Conservation (phyloP, 2,888 invertebrate species). For the Machimus rusticus region DNA sequence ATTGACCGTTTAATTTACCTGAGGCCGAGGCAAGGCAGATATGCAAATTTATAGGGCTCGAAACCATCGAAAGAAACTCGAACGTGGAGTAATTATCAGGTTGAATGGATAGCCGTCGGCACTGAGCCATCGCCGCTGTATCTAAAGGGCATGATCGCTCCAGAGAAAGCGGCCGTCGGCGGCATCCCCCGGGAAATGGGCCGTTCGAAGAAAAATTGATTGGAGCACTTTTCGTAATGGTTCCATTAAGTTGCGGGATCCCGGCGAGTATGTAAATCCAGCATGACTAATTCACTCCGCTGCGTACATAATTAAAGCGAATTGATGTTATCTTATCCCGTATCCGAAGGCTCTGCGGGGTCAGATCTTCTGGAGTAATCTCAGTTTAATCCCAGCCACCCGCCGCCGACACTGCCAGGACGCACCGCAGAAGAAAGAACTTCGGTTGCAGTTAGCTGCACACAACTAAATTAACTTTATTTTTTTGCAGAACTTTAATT, state of each 20-base stretch:
- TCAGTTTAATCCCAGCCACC: background rate
- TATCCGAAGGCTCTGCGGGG: constrained; percentile 1
- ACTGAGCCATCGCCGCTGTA: background rate
- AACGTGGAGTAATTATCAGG: constrained; percentile 22
- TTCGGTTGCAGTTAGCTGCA: constrained; percentile 6
- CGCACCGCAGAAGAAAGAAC: background rate
- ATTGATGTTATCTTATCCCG: constrained; percentile 30
- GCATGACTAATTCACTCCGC: constrained; percentile 31
- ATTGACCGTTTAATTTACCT: constrained; percentile 29
- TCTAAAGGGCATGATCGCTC: background rate
- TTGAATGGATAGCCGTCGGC: constrained; percentile 10
- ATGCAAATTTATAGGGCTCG: constrained; percentile 20
- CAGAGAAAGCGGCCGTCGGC: background rate
- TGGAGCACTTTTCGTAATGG: constrained; percentile 31
- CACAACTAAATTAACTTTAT: background rate
- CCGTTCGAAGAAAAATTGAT: constrained; percentile 14
- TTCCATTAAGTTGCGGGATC: constrained; percentile 30
- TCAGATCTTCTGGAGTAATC: background rate
- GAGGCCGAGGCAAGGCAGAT: background rate
- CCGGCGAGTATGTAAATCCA: constrained; percentile 33
- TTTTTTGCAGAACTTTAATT: constrained; percentile 23
- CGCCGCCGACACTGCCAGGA: background rate
- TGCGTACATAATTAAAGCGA: constrained; percentile 31
- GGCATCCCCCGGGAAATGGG: background rate
- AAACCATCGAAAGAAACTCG: constrained; percentile 19